phyloP scores from a whole-genome alignment of 2,113 vertebrate species.

The Actinemys pallida region DNA sequence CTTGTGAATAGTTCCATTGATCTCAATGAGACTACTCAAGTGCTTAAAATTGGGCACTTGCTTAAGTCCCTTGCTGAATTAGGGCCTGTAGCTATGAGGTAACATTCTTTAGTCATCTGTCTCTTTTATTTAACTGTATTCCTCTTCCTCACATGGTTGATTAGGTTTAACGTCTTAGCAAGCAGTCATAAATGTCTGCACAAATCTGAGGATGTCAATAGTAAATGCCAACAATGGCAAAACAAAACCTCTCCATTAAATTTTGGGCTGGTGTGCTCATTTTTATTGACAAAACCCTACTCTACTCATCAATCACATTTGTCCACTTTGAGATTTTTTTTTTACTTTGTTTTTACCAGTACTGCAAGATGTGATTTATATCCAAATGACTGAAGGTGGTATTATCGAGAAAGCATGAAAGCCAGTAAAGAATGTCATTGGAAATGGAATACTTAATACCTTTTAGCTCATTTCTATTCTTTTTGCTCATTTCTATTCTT shows the following conservation, averaged over 20 bases:
- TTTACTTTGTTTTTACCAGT: background rate
- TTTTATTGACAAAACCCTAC: background rate
- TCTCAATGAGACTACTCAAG: background rate
- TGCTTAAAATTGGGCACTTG: background rate
- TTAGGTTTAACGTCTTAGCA: background rate
- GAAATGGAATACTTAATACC: background rate
- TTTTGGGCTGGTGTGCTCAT: background rate
- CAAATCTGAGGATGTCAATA: background rate
- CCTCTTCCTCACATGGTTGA: background rate
- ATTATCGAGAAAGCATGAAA: background rate
- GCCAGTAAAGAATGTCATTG: background rate
- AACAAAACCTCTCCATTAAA: background rate
- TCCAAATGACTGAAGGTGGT: background rate
- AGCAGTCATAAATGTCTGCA: background rate
- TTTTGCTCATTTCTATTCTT: background rate
- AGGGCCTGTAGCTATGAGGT: background rate
- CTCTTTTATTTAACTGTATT: conserved; percentile 13
- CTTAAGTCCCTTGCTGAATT: background rate
- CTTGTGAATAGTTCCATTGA: background rate
- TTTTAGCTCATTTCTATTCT: background rate
- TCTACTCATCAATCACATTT: background rate
- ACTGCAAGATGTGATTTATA: background rate
- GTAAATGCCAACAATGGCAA: background rate
- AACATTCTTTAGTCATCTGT: background rate
- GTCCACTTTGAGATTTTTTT: conserved; percentile 16